Conservation (phyloP, 2,888 invertebrate species). For the Apamea sordens region DNA sequence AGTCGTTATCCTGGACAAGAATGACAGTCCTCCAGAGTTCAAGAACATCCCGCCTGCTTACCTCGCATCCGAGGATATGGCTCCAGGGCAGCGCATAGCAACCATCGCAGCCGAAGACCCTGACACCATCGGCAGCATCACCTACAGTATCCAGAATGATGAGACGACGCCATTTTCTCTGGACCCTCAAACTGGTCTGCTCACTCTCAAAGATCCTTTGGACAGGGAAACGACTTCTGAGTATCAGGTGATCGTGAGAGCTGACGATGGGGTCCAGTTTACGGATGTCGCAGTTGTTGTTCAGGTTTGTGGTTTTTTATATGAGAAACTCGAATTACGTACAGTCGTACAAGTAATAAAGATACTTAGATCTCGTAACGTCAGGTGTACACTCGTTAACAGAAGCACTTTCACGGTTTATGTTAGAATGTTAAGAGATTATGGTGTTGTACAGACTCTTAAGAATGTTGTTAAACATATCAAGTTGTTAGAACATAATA, state of each 20-base stretch:
- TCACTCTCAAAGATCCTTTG: conserved; percentile 94
- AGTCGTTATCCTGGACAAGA: conserved; percentile 96
- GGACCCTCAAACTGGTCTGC: conserved; percentile 93
- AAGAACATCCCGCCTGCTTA: conserved; percentile 93
- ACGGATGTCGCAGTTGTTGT: conserved; percentile 94
- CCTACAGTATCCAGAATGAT: conserved; percentile 93
- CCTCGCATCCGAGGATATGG: conserved; percentile 95
- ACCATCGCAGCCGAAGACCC: conserved; percentile 95
- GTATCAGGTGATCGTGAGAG: conserved; percentile 95
- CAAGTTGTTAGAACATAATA: neutral
- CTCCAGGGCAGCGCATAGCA: conserved; percentile 94
- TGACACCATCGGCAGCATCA: conserved; percentile 94
- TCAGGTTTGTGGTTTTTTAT: conserved; percentile 91
- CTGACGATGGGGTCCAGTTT: conserved; percentile 96
- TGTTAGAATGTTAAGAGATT: conserved; percentile 9
- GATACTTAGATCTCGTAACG: conserved; percentile 63
- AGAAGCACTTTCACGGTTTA: conserved; percentile 47
- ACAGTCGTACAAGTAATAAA: conserved; percentile 60
- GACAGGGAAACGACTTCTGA: conserved; percentile 95
- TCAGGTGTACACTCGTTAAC: conserved; percentile 49
- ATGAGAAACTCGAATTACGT: conserved; percentile 57
- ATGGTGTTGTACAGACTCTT: conserved; percentile 4
- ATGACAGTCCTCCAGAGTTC: conserved; percentile 98
- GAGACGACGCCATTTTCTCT: conserved; percentile 93
- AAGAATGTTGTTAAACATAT: conserved; percentile 18